A percentile compares a stretch with the other conserved stretches of the same genome.
Evolutionary conservation across 2,888 invertebrate genomes (phyloP).

Genomic region (Exephanes ischioxanthus): DNA sequence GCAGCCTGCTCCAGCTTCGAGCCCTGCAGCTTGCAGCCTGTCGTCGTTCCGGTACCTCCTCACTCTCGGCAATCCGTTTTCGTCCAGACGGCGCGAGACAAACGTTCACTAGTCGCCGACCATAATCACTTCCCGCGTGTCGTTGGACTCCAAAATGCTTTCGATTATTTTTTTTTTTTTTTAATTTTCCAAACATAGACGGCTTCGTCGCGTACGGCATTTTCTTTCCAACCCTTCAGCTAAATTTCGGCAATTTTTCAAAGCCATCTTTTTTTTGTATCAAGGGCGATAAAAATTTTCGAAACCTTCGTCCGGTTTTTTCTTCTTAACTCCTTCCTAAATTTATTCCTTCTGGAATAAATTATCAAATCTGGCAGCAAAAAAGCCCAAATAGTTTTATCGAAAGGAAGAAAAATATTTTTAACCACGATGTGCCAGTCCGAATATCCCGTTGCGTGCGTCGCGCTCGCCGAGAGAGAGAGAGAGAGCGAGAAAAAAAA

Average conservation of each 20-base stretch:
- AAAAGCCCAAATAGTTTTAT: neutral
- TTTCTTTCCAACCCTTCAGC: neutral
- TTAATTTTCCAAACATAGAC: neutral
- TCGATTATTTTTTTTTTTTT: slow-evolving; percentile 24
- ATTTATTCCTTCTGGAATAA: neutral
- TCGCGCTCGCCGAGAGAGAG: slow-evolving; percentile 35
- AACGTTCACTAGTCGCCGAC: slow-evolving; percentile 70
- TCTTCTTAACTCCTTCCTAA: too few relatives aligned
- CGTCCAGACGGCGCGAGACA: slow-evolving; percentile 70
- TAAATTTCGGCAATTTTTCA: neutral
- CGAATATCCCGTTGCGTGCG: slow-evolving; percentile 35
- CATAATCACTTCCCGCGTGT: slow-evolving; percentile 61
- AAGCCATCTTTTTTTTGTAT: neutral
- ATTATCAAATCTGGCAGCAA: neutral
- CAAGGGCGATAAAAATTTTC: too few relatives aligned
- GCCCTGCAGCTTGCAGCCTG: slow-evolving; percentile 40
- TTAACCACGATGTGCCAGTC: slow-evolving; percentile 14
- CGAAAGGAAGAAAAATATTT: neutral
- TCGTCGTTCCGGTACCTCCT: slow-evolving; percentile 71
- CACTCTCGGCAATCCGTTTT: slow-evolving; percentile 71
- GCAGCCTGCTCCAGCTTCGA: neutral
- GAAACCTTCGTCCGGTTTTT: too few relatives aligned
- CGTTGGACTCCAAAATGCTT: slow-evolving; percentile 23
- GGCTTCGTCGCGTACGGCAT: neutral
- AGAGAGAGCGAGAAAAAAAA: slow-evolving; percentile 34